Percentiles rank a stretch among this genome's conserved stretches.
phyloP scores from a whole-genome alignment of 2,888 invertebrate species.

The Ametastegia equiseti region DNA sequence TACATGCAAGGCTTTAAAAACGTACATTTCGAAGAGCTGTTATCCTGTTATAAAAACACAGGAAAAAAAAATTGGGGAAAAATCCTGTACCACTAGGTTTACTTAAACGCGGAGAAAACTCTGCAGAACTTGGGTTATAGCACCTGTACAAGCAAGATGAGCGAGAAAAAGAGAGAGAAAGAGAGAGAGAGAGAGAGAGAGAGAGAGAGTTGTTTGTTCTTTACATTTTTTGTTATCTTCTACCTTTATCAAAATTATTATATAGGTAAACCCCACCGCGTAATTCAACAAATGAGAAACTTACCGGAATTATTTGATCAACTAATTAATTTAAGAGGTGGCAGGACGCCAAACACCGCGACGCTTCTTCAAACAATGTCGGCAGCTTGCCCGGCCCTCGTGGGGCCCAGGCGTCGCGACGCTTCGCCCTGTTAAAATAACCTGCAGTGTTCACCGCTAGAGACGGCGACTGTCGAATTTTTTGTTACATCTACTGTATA shows the following conservation, averaged over 20 bases:
- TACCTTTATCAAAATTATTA: neutral
- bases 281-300: neutral
- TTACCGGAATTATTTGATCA: neutral
- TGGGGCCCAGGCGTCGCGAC: neutral
- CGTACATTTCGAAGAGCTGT: no score
- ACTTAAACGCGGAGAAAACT: neutral
- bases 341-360: neutral
- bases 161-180: no score
- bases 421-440: no score
- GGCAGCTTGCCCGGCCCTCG: neutral
- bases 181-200: no score
- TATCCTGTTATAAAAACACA: no score
- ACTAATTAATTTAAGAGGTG: neutral
- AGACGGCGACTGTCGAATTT: neutral
- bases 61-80: neutral
- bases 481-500: neutral
- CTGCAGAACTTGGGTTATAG: neutral
- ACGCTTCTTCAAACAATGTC: constrained; percentile 1
- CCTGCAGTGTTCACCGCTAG: neutral
- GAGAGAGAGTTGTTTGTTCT: neutral
- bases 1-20: no score
- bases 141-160: no score
- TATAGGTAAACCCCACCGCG: neutral
- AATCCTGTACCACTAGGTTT: neutral
- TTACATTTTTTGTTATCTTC: neutral